Evolutionary conservation across 2,113 vertebrate genomes (phyloP).

Genomic region (Ellobius talpinus): DNA sequence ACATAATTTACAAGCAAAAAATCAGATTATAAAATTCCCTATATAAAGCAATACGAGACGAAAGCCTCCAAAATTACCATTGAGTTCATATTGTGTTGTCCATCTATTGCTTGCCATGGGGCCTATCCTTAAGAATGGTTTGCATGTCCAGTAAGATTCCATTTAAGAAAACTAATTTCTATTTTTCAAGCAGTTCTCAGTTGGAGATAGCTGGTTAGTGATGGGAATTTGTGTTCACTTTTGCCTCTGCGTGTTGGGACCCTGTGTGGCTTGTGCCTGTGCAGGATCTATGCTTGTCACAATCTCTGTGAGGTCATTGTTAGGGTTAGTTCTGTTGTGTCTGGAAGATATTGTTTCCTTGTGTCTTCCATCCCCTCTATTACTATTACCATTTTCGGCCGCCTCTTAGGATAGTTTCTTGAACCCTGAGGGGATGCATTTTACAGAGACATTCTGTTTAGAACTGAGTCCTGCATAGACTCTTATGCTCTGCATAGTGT

Average conservation of each 20-base stretch:
- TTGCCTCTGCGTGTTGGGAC: rapidly evolving
- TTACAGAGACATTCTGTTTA: neutral
- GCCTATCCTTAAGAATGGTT: neutral
- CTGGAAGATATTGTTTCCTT: neutral
- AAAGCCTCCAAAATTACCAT: neutral
- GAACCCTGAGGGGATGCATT: too few species aligned
- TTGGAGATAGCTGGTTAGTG: neutral
- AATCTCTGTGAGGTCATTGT: neutral
- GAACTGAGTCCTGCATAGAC: neutral
- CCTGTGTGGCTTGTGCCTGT: neutral
- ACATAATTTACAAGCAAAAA: neutral
- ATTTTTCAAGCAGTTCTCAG: neutral
- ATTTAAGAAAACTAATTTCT: neutral
- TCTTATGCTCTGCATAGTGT: neutral
- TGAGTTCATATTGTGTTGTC: neutral
- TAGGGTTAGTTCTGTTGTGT: too few species aligned
- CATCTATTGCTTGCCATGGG: neutral
- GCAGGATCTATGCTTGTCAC: neutral
- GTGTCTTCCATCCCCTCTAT: neutral
- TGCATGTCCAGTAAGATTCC: neutral
- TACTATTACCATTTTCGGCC: neutral
- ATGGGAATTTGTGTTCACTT: neutral
- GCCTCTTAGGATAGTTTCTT: neutral
- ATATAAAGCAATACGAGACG: neutral
- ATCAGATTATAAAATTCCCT: neutral